Conservation (phyloP, 2,888 invertebrate species). For the Lycophotia porphyrea region DNA sequence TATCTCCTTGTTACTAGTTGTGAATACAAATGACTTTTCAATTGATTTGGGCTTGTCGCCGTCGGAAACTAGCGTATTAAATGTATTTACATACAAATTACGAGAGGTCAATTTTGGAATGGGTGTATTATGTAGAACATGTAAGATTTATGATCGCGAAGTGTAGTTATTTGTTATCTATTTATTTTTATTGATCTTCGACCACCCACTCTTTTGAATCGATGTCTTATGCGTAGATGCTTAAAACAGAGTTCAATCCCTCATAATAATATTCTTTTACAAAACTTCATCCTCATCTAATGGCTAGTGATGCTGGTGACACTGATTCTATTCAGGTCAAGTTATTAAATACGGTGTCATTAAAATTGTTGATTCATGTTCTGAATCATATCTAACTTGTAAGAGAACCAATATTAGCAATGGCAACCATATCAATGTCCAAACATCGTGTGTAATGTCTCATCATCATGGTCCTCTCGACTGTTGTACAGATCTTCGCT, state of each 20-base stretch:
- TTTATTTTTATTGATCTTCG: slow-evolving; percentile 26
- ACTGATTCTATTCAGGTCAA: background rate
- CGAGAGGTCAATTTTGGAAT: slow-evolving; percentile 53
- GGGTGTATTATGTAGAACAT: slow-evolving; percentile 7
- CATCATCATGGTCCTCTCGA: background rate
- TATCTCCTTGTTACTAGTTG: slow-evolving; percentile 48
- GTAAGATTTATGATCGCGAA: slow-evolving; percentile 43
- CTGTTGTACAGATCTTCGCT: background rate
- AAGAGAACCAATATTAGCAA: background rate
- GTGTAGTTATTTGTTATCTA: slow-evolving; percentile 34
- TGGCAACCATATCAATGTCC: background rate
- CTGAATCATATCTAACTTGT: background rate
- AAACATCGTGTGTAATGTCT: background rate
- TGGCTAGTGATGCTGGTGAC: background rate
- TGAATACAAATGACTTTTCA: slow-evolving; percentile 55
- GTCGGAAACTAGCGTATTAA: slow-evolving; percentile 40
- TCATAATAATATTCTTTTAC: background rate
- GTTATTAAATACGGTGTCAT: slow-evolving; percentile 11
- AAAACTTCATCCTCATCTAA: background rate
- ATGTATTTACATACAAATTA: slow-evolving; percentile 34
- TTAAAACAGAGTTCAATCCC: background rate
- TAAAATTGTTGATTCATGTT: slow-evolving; percentile 5
- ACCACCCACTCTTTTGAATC: slow-evolving; percentile 21
- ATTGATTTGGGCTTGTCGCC: slow-evolving; percentile 35
- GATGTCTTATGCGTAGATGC: no score